Conservation (phyloP, 64 coral and sea anemone species). For the Stichodactyla helianthus region DNA sequence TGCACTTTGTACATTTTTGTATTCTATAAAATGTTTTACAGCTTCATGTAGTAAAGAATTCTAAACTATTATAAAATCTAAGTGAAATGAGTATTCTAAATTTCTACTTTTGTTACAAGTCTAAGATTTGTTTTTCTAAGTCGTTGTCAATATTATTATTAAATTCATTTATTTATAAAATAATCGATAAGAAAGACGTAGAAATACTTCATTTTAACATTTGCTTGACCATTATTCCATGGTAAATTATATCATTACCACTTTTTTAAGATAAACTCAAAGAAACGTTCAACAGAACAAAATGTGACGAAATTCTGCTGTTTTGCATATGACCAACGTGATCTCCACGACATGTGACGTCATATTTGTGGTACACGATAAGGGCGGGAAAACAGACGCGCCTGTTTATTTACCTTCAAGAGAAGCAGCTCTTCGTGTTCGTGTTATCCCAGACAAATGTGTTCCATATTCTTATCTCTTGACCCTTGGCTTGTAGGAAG, state of each 20-base stretch:
- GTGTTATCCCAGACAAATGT: no score
- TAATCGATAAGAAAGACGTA: conserved; percentile 8
- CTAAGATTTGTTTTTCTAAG: not conserved
- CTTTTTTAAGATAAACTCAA: not conserved
- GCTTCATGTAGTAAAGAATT: not conserved
- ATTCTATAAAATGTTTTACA: not conserved
- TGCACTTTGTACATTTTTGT: not conserved
- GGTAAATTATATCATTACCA: not conserved
- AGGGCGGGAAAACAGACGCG: conserved; percentile 3
- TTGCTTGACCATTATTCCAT: not conserved
- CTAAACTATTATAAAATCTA: conserved; percentile 15
- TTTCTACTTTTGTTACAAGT: not conserved
- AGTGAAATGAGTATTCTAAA: conserved; percentile 8
- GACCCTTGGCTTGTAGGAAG: no score
- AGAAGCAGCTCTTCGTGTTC: no score
- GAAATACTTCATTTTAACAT: not conserved
- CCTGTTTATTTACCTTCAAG: no score
- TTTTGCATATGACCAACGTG: not conserved
- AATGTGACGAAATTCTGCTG: not conserved
- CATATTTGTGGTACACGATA: not conserved
- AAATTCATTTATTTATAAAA: conserved; percentile 5
- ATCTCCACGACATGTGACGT: not conserved
- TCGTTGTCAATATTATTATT: not conserved
- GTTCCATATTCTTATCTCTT: no score
- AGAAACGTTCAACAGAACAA: not conserved